A percentile compares a stretch with the other conserved stretches of the same genome.
These are phyloP conservation scores for Coregonus clupeaformis DNA, from an alignment of 2,113 vertebrate species.

Conservation along the genomic window DNA sequence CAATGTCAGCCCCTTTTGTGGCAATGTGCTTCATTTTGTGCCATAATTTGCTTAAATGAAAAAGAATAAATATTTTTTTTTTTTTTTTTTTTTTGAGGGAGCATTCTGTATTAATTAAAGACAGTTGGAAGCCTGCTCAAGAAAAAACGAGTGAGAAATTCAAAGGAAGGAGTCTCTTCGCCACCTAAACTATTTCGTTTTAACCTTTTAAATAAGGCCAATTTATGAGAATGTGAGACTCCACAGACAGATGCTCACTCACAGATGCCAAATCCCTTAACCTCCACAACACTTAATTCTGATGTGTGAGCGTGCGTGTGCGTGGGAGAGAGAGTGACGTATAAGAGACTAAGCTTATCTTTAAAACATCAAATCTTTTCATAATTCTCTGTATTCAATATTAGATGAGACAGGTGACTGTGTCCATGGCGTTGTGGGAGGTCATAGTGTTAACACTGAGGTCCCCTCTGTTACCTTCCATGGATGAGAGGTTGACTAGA, in stretches of 20 bases:
- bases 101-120: slow-evolving; percentile 86
- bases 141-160: background rate
- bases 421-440: too few species aligned
- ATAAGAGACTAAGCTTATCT: too few species aligned
- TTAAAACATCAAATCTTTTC: too few species aligned
- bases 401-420: too few species aligned
- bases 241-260: background rate
- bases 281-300: too few species aligned
- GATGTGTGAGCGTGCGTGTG: too few species aligned
- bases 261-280: background rate
- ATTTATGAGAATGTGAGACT: background rate
- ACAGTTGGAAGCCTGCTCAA: slow-evolving; percentile 70
- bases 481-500: too few species aligned
- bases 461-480: too few species aligned
- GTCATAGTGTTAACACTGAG: too few species aligned
- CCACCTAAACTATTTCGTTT: slow-evolving; percentile 20
- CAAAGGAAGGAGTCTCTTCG: slow-evolving; percentile 14
- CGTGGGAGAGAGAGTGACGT: too few species aligned
- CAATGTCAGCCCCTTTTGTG: slow-evolving; percentile 79
- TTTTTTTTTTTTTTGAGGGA: too few species aligned
- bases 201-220: slow-evolving; percentile 1
- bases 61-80: slow-evolving; percentile 90
- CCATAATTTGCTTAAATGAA: slow-evolving; percentile 86
- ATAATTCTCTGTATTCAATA: too few species aligned
- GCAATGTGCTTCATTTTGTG: slow-evolving; percentile 84